These are phyloP conservation scores for Limnothrissa miodon DNA, from an alignment of 2,113 vertebrate species.

Conservation along the genomic window DNA sequence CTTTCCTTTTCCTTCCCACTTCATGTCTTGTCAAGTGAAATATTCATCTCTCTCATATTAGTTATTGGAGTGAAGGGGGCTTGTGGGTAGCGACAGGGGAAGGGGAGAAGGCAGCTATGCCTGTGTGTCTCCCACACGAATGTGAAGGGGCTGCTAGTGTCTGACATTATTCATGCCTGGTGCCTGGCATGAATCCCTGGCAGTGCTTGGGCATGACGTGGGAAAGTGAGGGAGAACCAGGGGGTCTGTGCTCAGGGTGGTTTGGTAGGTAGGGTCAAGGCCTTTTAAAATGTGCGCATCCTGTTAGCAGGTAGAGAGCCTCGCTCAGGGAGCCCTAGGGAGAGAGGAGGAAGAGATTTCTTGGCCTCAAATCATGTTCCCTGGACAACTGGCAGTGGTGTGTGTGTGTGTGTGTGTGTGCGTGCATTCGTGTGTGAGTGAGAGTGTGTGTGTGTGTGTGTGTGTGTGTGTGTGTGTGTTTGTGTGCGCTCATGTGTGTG, in stretches of 20 bases:
- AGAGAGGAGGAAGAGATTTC: not conserved
- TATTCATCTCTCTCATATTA: not conserved
- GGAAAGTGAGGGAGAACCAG: no score
- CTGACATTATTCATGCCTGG: conserved; percentile 62
- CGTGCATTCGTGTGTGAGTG: no score
- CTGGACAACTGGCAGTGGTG: not conserved
- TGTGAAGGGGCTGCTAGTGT: conserved; percentile 53
- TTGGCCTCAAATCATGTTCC: not conserved
- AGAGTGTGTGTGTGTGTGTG: no score
- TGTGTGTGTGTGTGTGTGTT: no score
- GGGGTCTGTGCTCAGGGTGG: not conserved
- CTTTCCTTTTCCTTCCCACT: not conserved
- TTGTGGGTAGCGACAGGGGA: not conserved
- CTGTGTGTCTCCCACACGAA: conserved; percentile 41
- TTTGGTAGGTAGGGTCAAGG: not conserved
- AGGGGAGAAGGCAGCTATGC: not conserved
- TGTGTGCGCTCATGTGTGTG: no score
- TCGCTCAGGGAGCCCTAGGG: not conserved
- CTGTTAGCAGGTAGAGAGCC: not conserved
- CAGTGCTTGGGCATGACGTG: not conserved
- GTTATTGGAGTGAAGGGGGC: not conserved
- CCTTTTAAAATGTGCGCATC: not conserved
- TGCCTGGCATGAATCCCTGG: conserved; percentile 17
- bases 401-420: no score
- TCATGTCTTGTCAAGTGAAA: not conserved